Evolutionary conservation across 2,888 invertebrate species (phyloP).

Genomic region (Rhingia rostrata): DNA sequence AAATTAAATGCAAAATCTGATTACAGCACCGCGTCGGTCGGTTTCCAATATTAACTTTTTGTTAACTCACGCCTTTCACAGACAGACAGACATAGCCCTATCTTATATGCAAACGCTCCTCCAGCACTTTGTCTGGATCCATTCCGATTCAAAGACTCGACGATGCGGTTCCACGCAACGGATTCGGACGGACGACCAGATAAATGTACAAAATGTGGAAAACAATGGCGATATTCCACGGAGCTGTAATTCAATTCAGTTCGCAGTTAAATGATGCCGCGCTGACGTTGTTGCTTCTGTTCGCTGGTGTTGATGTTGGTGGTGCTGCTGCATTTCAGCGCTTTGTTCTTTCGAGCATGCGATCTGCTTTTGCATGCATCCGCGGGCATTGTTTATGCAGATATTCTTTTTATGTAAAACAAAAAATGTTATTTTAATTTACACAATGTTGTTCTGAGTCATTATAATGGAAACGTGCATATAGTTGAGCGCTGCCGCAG

Average conservation of each 20-base stretch:
- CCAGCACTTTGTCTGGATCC: conserved; percentile 49
- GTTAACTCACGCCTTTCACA: conserved; percentile 53
- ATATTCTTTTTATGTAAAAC: conserved; percentile 52
- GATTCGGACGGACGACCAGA: conserved; percentile 38
- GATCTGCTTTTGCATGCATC: conserved; percentile 71
- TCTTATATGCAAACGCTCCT: conserved; percentile 28
- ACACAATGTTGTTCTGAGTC: conserved; percentile 63
- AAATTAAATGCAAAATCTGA: conserved; percentile 67
- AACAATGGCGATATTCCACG: conserved; percentile 60
- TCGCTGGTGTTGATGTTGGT: conserved; percentile 59
- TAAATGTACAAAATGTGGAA: conserved; percentile 42
- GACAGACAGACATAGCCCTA: background rate
- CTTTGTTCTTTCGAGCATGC: conserved; percentile 73
- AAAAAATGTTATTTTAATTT: conserved; percentile 63
- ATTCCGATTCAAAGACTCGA: conserved; percentile 58
- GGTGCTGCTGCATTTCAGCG: conserved; percentile 68
- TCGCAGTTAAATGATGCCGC: conserved; percentile 68
- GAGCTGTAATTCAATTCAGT: conserved; percentile 71
- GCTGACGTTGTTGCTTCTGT: conserved; percentile 70
- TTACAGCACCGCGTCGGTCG: conserved; percentile 44
- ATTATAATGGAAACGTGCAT: conserved; percentile 46
- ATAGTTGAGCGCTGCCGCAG: conserved; percentile 27
- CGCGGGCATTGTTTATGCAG: conserved; percentile 70
- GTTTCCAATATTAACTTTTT: conserved; percentile 68
- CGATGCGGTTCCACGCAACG: conserved; percentile 66